These are phyloP conservation scores for Apodemia zela DNA, from an alignment of 2,888 invertebrate species.

Conservation along the genomic window DNA sequence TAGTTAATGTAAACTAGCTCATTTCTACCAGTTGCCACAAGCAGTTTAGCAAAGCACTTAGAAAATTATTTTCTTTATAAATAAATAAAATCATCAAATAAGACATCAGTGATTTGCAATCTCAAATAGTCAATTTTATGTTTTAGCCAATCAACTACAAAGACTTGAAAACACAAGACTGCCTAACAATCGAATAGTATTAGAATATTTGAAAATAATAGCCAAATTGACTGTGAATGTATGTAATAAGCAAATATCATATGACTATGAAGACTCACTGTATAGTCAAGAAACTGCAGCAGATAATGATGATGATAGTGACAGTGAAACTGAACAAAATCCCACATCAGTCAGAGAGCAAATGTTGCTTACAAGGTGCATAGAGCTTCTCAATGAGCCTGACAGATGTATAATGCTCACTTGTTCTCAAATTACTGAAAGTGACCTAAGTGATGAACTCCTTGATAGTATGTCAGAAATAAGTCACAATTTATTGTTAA, in stretches of 20 bases:
- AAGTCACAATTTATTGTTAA: constrained; percentile 91
- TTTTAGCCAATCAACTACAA: constrained; percentile 29
- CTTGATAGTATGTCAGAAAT: constrained; percentile 86
- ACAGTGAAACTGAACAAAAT: constrained; percentile 75
- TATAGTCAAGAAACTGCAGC: constrained; percentile 67
- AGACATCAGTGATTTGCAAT: neutral
- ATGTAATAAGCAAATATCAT: constrained; percentile 65
- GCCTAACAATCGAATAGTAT: constrained; percentile 75
- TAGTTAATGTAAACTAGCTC: too few relatives aligned
- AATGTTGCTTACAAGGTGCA: constrained; percentile 75
- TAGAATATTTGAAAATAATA: constrained; percentile 66
- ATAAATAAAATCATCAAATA: constrained; percentile 1
- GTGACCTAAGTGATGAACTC: constrained; percentile 73
- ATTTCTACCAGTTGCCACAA: too few relatives aligned
- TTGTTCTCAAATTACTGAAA: constrained; percentile 74
- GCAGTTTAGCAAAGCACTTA: too few relatives aligned
- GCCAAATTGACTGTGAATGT: constrained; percentile 66
- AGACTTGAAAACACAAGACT: constrained; percentile 65
- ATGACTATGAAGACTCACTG: constrained; percentile 69
- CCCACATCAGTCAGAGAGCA: constrained; percentile 70
- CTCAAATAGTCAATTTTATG: neutral
- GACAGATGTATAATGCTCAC: constrained; percentile 60
- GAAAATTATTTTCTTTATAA: neutral
- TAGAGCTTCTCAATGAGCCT: constrained; percentile 84
- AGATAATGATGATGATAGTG: constrained; percentile 80